Percentiles rank a stretch among this genome's conserved stretches.
These are phyloP conservation scores for Cyprinodon brontotheroides DNA, from an alignment of 2,113 vertebrate species.

Conservation along the genomic window DNA sequence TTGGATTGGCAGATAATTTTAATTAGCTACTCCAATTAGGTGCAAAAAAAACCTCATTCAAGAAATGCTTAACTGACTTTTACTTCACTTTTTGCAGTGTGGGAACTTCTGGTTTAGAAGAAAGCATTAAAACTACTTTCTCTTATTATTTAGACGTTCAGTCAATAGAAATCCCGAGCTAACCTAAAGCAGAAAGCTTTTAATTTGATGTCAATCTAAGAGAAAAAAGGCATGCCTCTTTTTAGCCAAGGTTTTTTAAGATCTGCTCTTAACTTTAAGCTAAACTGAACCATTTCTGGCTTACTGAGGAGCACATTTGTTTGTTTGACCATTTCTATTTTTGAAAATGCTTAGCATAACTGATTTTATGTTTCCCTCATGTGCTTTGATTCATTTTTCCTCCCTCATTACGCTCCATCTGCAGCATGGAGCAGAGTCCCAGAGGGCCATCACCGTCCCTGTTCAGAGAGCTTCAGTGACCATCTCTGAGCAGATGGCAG, in stretches of 20 bases:
- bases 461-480: constrained; percentile 55
- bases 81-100: too few relatives aligned
- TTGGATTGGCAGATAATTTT: too few relatives aligned
- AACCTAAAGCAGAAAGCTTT: too few relatives aligned
- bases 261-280: neutral
- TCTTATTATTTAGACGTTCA: too few relatives aligned
- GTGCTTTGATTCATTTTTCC: constrained; percentile 15
- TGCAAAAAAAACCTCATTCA: too few relatives aligned
- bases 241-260: neutral
- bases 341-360: constrained; percentile 11
- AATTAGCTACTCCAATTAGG: too few relatives aligned
- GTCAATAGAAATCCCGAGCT: too few relatives aligned
- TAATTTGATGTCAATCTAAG: too few relatives aligned
- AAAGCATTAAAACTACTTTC: too few relatives aligned
- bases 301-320: neutral
- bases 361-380: constrained; percentile 13
- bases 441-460: constrained; percentile 58
- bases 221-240: neutral
- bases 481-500: constrained; percentile 70
- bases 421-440: constrained; percentile 60
- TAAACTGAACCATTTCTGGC: neutral
- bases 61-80: too few relatives aligned
- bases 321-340: neutral
- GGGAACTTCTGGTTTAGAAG: too few relatives aligned
- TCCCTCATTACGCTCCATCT: constrained; percentile 58